Evolutionary conservation across 2,113 vertebrate genomes (phyloP).

Genomic region (Cepphus grylle): DNA sequence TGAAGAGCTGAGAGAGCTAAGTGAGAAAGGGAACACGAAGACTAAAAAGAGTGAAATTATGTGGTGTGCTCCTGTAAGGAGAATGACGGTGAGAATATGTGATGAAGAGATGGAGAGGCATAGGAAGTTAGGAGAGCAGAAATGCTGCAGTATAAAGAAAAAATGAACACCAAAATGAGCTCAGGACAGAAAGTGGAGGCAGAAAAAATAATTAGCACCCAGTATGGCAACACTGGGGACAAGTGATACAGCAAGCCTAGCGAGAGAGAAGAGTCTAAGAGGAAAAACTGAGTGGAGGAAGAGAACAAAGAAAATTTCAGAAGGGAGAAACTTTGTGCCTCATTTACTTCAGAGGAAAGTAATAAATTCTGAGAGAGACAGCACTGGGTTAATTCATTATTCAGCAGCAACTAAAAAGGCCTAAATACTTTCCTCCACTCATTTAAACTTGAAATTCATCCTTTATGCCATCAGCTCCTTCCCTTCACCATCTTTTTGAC

Average conservation of each 20-base stretch:
- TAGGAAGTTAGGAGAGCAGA: background rate
- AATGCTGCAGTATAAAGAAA: background rate
- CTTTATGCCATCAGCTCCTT: background rate
- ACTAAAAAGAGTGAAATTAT: background rate
- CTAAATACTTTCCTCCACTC: background rate
- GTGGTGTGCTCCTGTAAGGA: background rate
- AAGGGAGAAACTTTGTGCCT: background rate
- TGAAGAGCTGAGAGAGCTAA: background rate
- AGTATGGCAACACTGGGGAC: background rate
- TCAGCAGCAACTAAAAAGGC: background rate
- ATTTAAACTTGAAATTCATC: background rate
- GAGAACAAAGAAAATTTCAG: background rate
- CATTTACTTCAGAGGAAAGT: background rate
- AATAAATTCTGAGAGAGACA: background rate
- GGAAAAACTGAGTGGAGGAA: background rate
- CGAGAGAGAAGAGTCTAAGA: background rate
- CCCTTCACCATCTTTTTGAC: background rate
- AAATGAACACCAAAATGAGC: background rate
- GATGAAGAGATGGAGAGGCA: background rate
- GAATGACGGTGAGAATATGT: background rate
- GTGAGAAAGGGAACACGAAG: background rate
- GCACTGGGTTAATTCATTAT: background rate
- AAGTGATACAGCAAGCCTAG: background rate
- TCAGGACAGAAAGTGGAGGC: background rate
- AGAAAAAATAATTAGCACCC: background rate